Evolutionary conservation across 2,797 vertebrate species (phyloP).

Genomic region (Cichlasoma orientale): DNA sequence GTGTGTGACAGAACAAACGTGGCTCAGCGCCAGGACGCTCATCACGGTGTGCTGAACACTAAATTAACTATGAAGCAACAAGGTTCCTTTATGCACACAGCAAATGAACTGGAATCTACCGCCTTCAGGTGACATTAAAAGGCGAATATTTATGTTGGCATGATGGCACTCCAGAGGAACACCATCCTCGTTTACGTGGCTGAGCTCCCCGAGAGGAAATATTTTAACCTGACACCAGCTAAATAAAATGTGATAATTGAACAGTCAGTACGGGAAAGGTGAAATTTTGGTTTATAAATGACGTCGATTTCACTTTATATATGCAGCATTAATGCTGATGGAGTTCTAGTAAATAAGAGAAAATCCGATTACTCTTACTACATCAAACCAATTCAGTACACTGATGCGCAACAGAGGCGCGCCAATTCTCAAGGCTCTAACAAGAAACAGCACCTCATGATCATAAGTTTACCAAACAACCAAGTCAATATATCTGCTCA

Average conservation of each 20-base stretch:
- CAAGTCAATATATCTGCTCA: neutral
- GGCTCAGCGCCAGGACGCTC: conserved; percentile 9
- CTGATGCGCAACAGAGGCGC: conserved; percentile 20
- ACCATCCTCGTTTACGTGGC: rapidly evolving
- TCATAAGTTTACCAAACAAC: neutral
- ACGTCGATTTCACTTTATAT: neutral
- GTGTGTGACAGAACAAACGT: neutral
- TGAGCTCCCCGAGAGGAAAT: neutral
- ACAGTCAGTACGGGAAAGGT: neutral
- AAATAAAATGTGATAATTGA: neutral
- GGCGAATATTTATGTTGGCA: neutral
- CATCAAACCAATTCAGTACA: neutral
- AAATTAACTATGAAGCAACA: conserved; percentile 25
- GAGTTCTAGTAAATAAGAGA: neutral
- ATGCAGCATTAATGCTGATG: neutral
- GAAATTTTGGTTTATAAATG: neutral
- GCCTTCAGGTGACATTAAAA: neutral
- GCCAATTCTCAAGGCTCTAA: neutral
- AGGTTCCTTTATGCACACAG: conserved; percentile 3
- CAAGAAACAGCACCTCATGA: neutral
- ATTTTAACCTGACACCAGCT: neutral
- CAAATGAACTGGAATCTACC: neutral
- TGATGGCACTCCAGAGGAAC: neutral
- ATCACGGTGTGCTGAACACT: conserved; percentile 15
- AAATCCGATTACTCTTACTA: neutral